Percentiles rank a stretch among this genome's conserved stretches.
Conservation (phyloP, 2,888 invertebrate species). For the Heliothis peltigera region DNA sequence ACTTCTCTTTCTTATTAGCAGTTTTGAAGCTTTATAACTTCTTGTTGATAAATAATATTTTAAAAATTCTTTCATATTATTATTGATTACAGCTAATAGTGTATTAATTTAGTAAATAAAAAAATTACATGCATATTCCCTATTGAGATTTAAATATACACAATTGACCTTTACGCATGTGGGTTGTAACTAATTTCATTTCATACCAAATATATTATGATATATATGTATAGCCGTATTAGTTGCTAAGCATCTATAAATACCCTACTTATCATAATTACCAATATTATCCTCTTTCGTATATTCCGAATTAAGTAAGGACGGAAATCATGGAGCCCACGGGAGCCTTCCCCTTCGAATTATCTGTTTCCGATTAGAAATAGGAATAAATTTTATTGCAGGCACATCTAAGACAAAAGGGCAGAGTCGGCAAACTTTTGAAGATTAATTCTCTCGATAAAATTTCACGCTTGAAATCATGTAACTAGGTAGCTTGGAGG, state of each 20-base stretch:
- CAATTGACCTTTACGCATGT: not conserved
- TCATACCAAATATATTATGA: constrained; percentile 2
- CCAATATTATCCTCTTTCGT: constrained; percentile 64
- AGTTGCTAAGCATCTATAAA: constrained; percentile 50
- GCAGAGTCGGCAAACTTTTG: constrained; percentile 79
- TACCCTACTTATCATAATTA: constrained; percentile 59
- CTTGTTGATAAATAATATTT: no score
- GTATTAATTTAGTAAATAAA: no score
- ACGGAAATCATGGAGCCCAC: constrained; percentile 68
- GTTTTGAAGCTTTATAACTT: no score
- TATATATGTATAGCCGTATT: constrained; percentile 22
- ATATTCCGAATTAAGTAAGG: constrained; percentile 65
- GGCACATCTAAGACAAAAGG: constrained; percentile 84
- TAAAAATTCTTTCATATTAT: no score
- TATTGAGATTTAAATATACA: not conserved
- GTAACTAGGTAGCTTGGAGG: constrained; percentile 78
- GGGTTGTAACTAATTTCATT: not conserved
- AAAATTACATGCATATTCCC: no score
- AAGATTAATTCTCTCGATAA: constrained; percentile 89
- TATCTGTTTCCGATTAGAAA: constrained; percentile 83
- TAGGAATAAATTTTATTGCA: constrained; percentile 83
- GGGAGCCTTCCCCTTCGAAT: constrained; percentile 71
- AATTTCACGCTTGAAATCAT: constrained; percentile 86
- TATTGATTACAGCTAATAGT: no score
- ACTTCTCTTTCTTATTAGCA: no score